Conservation (phyloP, 1,140 invertebrate genomes). For the Polyergus mexicanus region DNA sequence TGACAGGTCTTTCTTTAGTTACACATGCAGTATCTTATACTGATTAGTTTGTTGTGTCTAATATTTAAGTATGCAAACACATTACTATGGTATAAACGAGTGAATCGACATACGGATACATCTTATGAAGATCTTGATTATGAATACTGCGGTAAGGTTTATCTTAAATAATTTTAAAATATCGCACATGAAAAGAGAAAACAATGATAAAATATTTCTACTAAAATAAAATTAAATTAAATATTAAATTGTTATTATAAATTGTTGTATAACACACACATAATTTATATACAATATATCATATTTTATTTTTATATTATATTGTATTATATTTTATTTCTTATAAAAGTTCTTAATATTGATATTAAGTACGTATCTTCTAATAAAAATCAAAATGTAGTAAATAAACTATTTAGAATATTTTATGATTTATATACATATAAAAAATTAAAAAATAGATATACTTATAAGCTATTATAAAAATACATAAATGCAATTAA, state of each 20-base stretch:
- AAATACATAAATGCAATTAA: not conserved
- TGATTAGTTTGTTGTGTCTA: conserved; percentile 6
- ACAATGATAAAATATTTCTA: not conserved
- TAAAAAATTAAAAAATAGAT: not conserved
- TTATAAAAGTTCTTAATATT: not conserved
- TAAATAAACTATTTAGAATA: not conserved
- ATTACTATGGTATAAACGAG: not conserved
- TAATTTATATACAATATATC: not conserved
- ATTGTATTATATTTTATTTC: not conserved
- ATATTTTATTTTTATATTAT: not conserved
- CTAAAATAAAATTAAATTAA: no score
- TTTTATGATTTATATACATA: not conserved
- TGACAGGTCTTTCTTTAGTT: not conserved
- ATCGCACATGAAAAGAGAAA: not conserved
- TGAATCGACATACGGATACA: not conserved
- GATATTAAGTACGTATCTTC: not conserved
- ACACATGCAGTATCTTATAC: conserved; percentile 16
- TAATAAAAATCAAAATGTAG: not conserved
- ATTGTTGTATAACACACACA: not conserved
- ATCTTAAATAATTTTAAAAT: not conserved
- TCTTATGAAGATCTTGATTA: not conserved
- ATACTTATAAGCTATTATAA: not conserved
- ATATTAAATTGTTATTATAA: not conserved
- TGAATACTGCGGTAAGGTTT: conserved; percentile 15
- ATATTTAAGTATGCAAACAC: conserved; percentile 2